Percentiles rank a stretch among this genome's conserved stretches.
These are phyloP conservation scores for Drosophila murphyi DNA, from an alignment of 1,140 invertebrate species.

Conservation along the genomic window DNA sequence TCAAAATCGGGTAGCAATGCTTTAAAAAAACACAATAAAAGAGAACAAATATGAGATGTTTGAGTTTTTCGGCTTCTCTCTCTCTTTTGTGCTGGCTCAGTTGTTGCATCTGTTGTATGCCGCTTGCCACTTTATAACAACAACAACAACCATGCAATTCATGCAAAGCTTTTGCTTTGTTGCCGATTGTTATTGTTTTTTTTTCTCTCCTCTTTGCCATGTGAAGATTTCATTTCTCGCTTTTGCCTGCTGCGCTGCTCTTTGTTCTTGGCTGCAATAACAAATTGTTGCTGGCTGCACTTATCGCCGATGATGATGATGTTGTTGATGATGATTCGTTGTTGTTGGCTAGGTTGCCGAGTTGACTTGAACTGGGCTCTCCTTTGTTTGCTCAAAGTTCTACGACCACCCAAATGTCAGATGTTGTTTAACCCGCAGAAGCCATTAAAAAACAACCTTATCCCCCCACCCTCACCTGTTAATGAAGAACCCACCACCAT, in stretches of 20 bases:
- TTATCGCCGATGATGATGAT: conserved; percentile 12
- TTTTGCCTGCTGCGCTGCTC: conserved; percentile 20
- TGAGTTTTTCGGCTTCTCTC: conserved; percentile 6
- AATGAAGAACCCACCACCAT: too few relatives aligned
- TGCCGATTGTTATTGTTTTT: conserved; percentile 1
- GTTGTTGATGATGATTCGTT: neutral
- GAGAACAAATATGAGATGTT: conserved; percentile 42
- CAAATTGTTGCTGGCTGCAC: conserved; percentile 21
- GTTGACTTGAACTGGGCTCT: conserved; percentile 5
- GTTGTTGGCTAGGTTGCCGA: conserved; percentile 10
- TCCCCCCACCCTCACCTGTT: neutral
- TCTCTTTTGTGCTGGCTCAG: conserved; percentile 20
- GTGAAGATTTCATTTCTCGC: conserved; percentile 4
- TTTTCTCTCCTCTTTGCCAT: conserved; percentile 20
- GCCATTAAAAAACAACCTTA: conserved; percentile 4
- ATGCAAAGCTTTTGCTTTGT: conserved; percentile 25
- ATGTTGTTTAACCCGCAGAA: conserved; percentile 45
- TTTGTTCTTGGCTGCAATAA: conserved; percentile 53
- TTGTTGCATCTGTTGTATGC: conserved; percentile 67
- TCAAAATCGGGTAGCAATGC: too few relatives aligned
- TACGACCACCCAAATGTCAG: conserved; percentile 49
- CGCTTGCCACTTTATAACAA: conserved; percentile 47
- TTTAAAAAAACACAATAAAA: conserved; percentile 5
- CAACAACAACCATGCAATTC: conserved; percentile 45
- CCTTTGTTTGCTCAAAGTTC: conserved; percentile 53